These are phyloP conservation scores for Chymomyza caudatula DNA, from an alignment of 2,888 invertebrate species.

Conservation along the genomic window DNA sequence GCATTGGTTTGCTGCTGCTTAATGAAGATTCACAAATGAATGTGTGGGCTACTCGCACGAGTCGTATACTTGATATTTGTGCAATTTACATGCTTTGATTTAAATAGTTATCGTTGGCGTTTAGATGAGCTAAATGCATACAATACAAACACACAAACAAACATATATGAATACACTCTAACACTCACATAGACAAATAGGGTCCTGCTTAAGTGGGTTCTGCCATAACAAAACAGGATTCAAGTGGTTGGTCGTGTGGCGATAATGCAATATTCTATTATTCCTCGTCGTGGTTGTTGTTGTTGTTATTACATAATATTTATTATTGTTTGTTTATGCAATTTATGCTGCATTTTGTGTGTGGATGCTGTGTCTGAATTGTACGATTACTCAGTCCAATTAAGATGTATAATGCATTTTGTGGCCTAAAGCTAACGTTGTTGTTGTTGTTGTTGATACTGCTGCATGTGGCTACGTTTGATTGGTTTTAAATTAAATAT, in stretches of 20 bases:
- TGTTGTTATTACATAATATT: not conserved
- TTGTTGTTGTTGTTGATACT: conserved; percentile 7
- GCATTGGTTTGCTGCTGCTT: not conserved
- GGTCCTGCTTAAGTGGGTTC: not conserved
- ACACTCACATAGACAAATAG: conserved; percentile 9
- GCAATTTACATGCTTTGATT: conserved; percentile 3
- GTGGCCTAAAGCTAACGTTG: conserved; percentile 43
- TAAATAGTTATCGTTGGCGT: conserved; percentile 1
- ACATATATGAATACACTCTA: not conserved
- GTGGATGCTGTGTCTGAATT: conserved; percentile 22
- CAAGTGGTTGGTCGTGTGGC: conserved; percentile 15
- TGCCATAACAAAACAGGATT: conserved; percentile 28
- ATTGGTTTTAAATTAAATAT: conserved; percentile 62
- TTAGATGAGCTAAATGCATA: not conserved
- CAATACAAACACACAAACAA: not conserved
- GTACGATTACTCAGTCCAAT: conserved; percentile 24
- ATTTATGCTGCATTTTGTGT: conserved; percentile 25
- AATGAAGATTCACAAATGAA: conserved; percentile 9
- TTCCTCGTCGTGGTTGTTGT: not conserved
- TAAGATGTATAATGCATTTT: conserved; percentile 50
- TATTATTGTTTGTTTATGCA: conserved; percentile 33
- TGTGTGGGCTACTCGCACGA: not conserved
- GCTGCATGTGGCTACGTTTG: conserved; percentile 58
- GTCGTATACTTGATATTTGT: not conserved
- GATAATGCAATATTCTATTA: conserved; percentile 18